Conservation (phyloP, 2,888 invertebrate species). For the Aethes cnicana region DNA sequence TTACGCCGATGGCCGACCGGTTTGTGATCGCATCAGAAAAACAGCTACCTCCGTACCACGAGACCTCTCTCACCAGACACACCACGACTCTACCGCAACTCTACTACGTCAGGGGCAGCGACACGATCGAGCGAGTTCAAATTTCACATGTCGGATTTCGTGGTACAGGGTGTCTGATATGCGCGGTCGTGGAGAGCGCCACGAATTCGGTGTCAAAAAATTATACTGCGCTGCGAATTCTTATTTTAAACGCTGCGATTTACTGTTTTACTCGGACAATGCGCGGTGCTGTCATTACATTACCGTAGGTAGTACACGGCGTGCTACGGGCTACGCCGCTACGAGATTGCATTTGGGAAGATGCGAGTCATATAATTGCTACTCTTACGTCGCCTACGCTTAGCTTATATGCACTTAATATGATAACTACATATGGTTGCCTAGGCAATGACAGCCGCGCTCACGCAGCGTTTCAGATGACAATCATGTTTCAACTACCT, state of each 20-base stretch:
- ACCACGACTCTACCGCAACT: constrained; percentile 21
- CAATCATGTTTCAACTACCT: no score
- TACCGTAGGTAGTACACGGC: no score
- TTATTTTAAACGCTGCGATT: constrained; percentile 44
- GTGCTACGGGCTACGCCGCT: constrained; percentile 27
- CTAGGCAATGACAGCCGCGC: no score
- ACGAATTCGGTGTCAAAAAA: constrained; percentile 70
- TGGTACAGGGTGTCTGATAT: constrained; percentile 64
- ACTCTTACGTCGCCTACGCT: background rate
- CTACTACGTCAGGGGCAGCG: no score
- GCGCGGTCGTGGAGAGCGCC: constrained; percentile 61
- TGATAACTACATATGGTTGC: no score
- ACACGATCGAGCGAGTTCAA: background rate
- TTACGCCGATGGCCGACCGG: constrained; percentile 77
- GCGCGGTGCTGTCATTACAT: constrained; percentile 11
- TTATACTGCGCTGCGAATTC: constrained; percentile 60
- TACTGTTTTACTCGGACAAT: constrained; percentile 24
- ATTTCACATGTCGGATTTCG: constrained; percentile 34
- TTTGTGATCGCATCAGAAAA: constrained; percentile 79
- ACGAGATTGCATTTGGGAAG: constrained; percentile 17
- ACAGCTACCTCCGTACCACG: constrained; percentile 70
- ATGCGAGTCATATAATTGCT: constrained; percentile 1
- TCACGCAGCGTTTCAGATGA: no score
- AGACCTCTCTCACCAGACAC: constrained; percentile 31
- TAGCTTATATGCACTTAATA: background rate